A percentile compares a stretch with the other conserved stretches of the same genome.
Evolutionary conservation across 2,888 invertebrate species (phyloP).

Genomic region (Leptura quadrifasciata): DNA sequence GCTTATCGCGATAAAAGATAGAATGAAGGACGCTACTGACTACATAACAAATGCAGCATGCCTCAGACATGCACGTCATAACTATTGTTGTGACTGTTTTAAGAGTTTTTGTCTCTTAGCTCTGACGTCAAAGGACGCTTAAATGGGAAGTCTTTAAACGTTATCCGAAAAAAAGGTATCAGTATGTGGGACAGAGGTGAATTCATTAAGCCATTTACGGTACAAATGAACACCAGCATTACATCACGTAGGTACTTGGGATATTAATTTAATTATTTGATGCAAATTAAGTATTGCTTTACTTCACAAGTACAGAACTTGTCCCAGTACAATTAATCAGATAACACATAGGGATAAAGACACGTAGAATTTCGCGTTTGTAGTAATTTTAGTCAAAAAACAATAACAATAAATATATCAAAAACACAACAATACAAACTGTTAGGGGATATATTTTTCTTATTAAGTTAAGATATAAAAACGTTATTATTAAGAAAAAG

Average conservation of each 20-base stretch:
- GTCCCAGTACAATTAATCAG: background rate
- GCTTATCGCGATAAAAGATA: background rate
- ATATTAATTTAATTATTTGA: constrained; percentile 3
- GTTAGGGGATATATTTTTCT: too few species aligned
- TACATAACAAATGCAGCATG: constrained; percentile 1
- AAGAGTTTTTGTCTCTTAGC: constrained; percentile 29
- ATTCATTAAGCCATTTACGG: constrained; percentile 33
- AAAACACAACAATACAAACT: too few species aligned
- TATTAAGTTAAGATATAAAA: too few species aligned
- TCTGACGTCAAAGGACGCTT: constrained; percentile 24
- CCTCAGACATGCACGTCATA: constrained; percentile 38
- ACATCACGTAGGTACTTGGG: background rate
- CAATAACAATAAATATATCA: too few species aligned
- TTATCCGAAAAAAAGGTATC: constrained; percentile 18
- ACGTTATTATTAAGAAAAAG: too few species aligned
- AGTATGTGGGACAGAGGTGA: constrained; percentile 20
- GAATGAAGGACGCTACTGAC: background rate
- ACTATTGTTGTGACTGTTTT: background rate
- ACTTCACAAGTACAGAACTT: background rate
- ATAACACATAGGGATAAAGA: too few species aligned
- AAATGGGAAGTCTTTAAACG: constrained; percentile 25
- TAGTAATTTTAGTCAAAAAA: too few species aligned
- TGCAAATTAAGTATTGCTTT: background rate
- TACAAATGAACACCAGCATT: constrained; percentile 16
- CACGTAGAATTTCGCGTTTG: too few species aligned